Evolutionary conservation across 2,113 vertebrate genomes (phyloP).

Genomic region (Riparia riparia): DNA sequence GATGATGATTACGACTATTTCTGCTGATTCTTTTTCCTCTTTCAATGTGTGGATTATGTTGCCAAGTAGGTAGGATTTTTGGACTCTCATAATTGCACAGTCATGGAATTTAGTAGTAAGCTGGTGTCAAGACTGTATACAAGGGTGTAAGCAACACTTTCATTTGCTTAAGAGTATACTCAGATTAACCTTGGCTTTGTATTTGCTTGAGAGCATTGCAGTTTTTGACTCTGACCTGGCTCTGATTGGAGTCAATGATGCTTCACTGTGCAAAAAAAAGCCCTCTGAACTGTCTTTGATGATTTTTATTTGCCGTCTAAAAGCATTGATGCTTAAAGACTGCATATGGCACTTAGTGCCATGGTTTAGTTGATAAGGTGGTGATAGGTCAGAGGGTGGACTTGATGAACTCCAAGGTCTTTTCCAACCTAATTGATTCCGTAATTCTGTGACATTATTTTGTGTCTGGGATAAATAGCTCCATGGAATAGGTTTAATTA

Average conservation of each 20-base stretch:
- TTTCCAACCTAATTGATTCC: background rate
- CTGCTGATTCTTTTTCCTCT: background rate
- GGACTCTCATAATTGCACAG: background rate
- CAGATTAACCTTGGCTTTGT: background rate
- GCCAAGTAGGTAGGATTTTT: background rate
- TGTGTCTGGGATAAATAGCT: background rate
- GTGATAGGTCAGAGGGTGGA: background rate
- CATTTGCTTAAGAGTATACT: background rate
- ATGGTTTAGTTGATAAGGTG: background rate
- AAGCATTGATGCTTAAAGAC: background rate
- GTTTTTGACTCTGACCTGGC: background rate
- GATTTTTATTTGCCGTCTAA: background rate
- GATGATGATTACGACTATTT: background rate
- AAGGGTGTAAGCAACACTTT: background rate
- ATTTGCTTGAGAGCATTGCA: background rate
- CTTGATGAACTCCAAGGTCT: background rate
- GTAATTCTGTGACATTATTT: background rate
- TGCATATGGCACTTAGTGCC: background rate
- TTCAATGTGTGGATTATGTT: background rate
- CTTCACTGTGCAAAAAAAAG: background rate
- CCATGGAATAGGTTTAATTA: background rate
- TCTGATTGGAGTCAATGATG: background rate
- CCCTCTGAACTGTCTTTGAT: background rate
- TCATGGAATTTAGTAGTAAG: background rate
- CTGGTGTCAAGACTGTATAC: background rate